A percentile compares a stretch with the other conserved stretches of the same genome.
Conservation (phyloP, 1,140 invertebrate species). For the Lamellibrachia luymesi region DNA sequence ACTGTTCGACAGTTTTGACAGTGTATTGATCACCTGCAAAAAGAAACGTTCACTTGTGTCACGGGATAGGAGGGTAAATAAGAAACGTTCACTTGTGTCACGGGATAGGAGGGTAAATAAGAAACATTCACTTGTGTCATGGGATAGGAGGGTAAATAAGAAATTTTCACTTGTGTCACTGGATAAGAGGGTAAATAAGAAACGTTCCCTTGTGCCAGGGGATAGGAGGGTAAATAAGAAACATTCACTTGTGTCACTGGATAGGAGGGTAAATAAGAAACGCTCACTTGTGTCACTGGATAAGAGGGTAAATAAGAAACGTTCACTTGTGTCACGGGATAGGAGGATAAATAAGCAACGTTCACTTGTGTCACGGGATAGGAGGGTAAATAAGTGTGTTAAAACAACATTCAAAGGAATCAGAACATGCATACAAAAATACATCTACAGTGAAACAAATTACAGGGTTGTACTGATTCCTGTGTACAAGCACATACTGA, state of each 20-base stretch:
- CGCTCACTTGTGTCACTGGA: background rate
- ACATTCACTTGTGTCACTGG: background rate
- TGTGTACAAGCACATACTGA: too few species aligned
- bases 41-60: background rate
- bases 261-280: background rate
- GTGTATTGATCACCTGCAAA: slow-evolving; percentile 77
- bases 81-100: background rate
- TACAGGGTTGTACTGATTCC: too few species aligned
- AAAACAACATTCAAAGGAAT: background rate
- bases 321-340: background rate
- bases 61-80: background rate
- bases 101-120: background rate
- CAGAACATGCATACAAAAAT: background rate
- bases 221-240: background rate
- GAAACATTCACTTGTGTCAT: background rate
- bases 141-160: too few species aligned
- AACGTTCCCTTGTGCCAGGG: background rate
- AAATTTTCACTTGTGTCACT: background rate
- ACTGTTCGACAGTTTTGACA: slow-evolving; percentile 82
- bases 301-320: slow-evolving; percentile 19
- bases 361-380: background rate
- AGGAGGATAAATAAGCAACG: background rate
- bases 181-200: slow-evolving; percentile 21
- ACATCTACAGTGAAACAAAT: background rate
- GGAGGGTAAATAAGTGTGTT: background rate